Percentiles rank a stretch among this genome's conserved stretches.
Evolutionary conservation across 2,113 vertebrate genomes (phyloP).

Genomic region (Ciconia boyciana): DNA sequence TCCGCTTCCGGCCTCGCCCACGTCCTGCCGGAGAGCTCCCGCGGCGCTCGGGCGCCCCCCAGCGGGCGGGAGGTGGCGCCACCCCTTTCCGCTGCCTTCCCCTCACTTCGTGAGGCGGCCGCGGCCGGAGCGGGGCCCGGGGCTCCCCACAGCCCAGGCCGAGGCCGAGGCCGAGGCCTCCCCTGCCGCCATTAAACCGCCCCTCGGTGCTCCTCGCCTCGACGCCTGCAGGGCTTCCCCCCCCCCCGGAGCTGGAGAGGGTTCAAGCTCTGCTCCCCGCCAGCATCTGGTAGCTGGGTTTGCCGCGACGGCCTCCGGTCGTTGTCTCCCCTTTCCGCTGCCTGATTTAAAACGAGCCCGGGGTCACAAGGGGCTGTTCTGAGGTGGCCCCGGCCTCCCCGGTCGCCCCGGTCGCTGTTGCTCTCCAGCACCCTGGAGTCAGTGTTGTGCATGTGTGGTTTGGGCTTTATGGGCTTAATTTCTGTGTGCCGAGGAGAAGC

Average conservation of each 20-base stretch:
- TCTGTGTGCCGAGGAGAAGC: neutral
- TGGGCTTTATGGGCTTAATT: neutral
- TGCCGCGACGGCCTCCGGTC: neutral
- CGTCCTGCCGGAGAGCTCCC: accelerated
- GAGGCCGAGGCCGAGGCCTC: neutral
- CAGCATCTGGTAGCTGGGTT: neutral
- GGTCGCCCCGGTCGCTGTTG: neutral
- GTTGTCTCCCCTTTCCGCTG: too few species aligned
- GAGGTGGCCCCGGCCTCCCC: neutral
- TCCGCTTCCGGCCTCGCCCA: neutral
- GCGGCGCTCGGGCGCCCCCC: neutral
- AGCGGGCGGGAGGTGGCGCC: neutral
- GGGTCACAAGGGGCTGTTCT: too few species aligned
- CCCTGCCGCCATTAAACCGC: accelerated
- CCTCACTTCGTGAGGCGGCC: neutral
- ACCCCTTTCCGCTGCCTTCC: accelerated
- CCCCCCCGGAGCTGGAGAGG: neutral
- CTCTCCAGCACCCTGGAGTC: neutral
- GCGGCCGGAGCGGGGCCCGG: neutral
- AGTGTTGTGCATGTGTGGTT: neutral
- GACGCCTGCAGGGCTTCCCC: too few species aligned
- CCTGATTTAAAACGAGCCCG: too few species aligned
- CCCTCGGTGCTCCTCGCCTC: too few species aligned
- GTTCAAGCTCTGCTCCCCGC: neutral
- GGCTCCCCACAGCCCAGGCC: neutral